A percentile compares a stretch with the other conserved stretches of the same genome.
phyloP scores from a whole-genome alignment of 1,140 invertebrate species.

The Trachymyrmex cornetzi region DNA sequence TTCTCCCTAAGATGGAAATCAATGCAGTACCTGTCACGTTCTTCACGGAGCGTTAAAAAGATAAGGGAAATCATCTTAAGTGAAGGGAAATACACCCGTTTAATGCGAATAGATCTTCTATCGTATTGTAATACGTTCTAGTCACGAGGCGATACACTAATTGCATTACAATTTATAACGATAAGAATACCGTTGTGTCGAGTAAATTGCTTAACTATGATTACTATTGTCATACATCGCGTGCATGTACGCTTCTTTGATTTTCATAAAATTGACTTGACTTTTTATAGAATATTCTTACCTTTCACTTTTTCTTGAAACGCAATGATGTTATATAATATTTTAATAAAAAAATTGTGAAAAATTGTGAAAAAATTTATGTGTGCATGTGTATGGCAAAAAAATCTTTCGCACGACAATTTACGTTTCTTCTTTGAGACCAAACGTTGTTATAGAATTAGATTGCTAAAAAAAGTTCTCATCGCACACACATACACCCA shows the following conservation, averaged over 20 bases:
- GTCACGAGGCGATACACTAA: background rate
- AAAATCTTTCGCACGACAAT: slow-evolving; percentile 2
- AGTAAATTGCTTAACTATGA: slow-evolving; percentile 44
- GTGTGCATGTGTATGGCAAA: background rate
- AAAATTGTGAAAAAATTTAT: too few relatives aligned
- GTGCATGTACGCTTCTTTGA: slow-evolving; percentile 18
- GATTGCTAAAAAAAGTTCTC: background rate
- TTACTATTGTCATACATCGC: slow-evolving; percentile 50
- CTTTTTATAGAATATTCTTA: slow-evolving; percentile 37
- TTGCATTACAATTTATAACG: slow-evolving; percentile 40
- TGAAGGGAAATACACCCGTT: slow-evolving; percentile 38
- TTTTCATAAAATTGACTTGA: slow-evolving; percentile 49
- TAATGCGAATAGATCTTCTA: slow-evolving; percentile 1
- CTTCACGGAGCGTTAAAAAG: slow-evolving; percentile 11
- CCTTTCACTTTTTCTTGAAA: slow-evolving; percentile 57
- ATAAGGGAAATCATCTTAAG: slow-evolving; percentile 44
- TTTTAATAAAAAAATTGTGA: background rate
- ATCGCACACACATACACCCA: background rate
- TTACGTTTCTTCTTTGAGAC: slow-evolving; percentile 1
- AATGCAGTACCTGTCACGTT: slow-evolving; percentile 25
- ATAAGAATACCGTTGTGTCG: slow-evolving; percentile 14
- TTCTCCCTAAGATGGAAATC: slow-evolving; percentile 47
- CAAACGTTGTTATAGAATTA: background rate
- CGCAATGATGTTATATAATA: background rate
- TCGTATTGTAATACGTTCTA: slow-evolving; percentile 25